Conservation (phyloP, 2,113 vertebrate genomes). For the Amphilophus citrinellus region DNA sequence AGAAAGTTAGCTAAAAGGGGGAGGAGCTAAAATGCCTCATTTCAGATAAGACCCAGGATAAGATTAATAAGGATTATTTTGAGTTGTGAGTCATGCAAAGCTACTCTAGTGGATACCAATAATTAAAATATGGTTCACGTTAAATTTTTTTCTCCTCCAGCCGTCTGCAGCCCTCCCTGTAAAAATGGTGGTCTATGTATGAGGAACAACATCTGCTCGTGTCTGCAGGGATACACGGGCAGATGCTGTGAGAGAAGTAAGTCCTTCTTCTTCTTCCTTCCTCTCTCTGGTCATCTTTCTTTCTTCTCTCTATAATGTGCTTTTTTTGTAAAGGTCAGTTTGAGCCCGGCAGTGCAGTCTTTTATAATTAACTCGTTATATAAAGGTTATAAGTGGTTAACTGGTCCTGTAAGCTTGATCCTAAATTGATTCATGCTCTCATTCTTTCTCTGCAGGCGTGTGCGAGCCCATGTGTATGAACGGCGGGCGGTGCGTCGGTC, state of each 20-base stretch:
- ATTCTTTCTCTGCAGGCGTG: constrained; percentile 76
- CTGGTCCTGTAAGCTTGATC: not conserved
- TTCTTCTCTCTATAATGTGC: too few species aligned
- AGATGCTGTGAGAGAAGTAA: constrained; percentile 83
- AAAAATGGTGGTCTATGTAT: constrained; percentile 85
- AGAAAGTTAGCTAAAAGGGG: not conserved
- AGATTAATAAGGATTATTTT: not conserved
- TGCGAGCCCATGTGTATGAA: constrained; percentile 86
- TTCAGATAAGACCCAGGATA: not conserved
- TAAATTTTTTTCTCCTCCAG: constrained; percentile 52
- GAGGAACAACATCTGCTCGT: constrained; percentile 79
- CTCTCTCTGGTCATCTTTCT: not conserved
- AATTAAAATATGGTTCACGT: not conserved
- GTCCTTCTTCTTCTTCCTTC: constrained; percentile 16
- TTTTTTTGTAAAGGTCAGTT: too few species aligned
- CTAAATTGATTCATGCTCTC: not conserved
- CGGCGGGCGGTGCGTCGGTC: constrained; percentile 79
- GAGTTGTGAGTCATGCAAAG: not conserved
- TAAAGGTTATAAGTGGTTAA: too few species aligned
- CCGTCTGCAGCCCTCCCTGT: constrained; percentile 85
- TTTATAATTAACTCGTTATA: too few species aligned
- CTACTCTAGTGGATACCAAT: not conserved
- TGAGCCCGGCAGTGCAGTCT: too few species aligned
- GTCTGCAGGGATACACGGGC: constrained; percentile 82
- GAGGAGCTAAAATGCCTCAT: not conserved